Evolutionary conservation across 2,797 vertebrate species (phyloP), one percentile per base, ranked within the genome.

Genomic region (Hapalemur alaotrensis): DNA sequence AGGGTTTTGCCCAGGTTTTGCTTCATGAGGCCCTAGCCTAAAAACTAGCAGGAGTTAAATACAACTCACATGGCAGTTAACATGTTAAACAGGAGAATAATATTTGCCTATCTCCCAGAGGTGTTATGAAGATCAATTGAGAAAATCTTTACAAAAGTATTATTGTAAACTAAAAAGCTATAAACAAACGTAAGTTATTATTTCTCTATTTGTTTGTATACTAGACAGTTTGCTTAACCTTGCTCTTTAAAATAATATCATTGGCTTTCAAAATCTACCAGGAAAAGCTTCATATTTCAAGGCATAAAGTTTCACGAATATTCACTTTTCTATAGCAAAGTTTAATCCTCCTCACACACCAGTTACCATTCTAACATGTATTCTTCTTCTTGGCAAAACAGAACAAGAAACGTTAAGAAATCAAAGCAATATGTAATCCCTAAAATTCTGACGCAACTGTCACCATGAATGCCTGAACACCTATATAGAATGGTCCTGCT

Each of bases 291-390:
- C 28, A 4, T 54, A 84, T 70, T 79, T 87, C 69, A 54, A 57
- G 65, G 41, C 35, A 78, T 76, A 91, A 81, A 85, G 57, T 84
- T 73, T 75, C 23, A 93, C 52, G 35, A 87, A 91, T 67, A 69
- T 11, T 93, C 41, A 79, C 61, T 70, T 86, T 78, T 78, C 13
- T 50, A 35, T 18, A 43, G 13, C n/a, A 50, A 87, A 79, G 22
- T 72, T 50, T 65, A 76, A 79, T 79, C 32, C 38, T 86, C 86
- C 38, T 86, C 86, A 79, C n/a, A 79, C 30, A 78, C 50, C 48
- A 96, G 50, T 50, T 84, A 92, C n/a, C 46, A 9, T 79, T 91
- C 70, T 93, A 88, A 75, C n/a, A 73, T 84, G 35, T 83, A 94
- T 41, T 67, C 13, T 38, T 67, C 13, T 38, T 78, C 59, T 89